Base-by-base conservation (phyloP, 2,888 invertebrate genomes). In the Gandaritis pyraliata region DNA sequence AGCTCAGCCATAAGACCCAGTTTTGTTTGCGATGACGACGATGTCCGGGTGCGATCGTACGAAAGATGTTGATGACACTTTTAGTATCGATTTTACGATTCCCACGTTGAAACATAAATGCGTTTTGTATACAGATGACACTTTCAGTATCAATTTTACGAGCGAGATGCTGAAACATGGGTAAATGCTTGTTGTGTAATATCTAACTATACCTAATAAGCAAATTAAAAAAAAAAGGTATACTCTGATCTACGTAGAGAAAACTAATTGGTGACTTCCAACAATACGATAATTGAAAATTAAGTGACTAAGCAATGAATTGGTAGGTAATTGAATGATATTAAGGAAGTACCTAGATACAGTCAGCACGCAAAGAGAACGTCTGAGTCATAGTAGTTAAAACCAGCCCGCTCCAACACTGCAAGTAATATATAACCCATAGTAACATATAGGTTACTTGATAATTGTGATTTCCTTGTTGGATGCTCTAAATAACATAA, bases 41-140 rank as follows among this genome's bases (percentile, higher is more conserved):
- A 43, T 15, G 16, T 43, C 43, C 43, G 43, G 43, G 43, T 43
- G 43, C 10, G 43, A 43, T 3, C 16, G 43, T 43, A 43, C 43
- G 16, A 43, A 16, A 8, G 16, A 43, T 43, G 16, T 43, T 16
- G 43, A 43, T 11, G 43, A 43, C 43, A 16, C 16, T 16, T 43
- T 43, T 16, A 43, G 43, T 16, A 16, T 43, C 8, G 43, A 16
- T 43, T 43, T 43, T 43, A 43, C 16, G 43, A 16, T 15, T 16
- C 0, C 2, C 1, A 43, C 16, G 43, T 10, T 43, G 43, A 43
- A 16, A 16, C 11, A 43, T 33, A 16, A 43, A 43, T 16, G 16
- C 8, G 13, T 43, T 2, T 43, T 16, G 41, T 33, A 33, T 33
- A 33, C 33, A 33, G 43, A 43, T 16, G 43, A 43, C 43, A 16